These are phyloP conservation scores for Vespertilio murinus DNA, from an alignment of 2,797 vertebrate genomes.

Conservation along the genomic window DNA sequence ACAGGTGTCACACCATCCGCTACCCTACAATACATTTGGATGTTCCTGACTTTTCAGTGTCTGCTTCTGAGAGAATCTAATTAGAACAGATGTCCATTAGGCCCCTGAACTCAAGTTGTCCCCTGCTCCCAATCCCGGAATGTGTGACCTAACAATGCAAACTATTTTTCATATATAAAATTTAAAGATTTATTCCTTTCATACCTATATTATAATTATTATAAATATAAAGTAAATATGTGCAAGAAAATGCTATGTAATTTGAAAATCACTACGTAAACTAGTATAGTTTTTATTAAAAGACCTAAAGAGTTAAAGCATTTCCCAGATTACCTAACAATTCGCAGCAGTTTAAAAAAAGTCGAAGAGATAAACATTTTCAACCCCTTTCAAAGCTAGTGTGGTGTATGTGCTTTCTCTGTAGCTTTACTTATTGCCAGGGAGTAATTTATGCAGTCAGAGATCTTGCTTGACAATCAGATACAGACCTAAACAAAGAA, in stretches of 20 bases:
- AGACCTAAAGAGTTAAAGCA: constrained; percentile 3
- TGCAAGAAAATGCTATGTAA: not conserved
- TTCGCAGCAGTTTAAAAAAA: not conserved
- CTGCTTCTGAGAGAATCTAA: constrained; percentile 24
- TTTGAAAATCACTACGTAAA: constrained; percentile 6
- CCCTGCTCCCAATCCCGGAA: not conserved
- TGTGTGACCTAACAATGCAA: not conserved
- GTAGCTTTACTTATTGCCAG: constrained; percentile 40
- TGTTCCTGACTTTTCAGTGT: not conserved
- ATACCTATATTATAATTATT: not conserved
- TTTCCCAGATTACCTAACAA: constrained; percentile 39
- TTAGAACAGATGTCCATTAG: not conserved
- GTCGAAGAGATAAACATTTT: not conserved
- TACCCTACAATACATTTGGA: not conserved
- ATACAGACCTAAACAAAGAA: constrained; percentile 59
- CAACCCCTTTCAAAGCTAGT: constrained; percentile 24
- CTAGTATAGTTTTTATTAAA: not conserved
- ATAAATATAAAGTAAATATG: not conserved
- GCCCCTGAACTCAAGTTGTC: not conserved
- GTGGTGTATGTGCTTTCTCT: constrained; percentile 1
- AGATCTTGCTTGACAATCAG: constrained; percentile 48
- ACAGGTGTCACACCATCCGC: not conserved
- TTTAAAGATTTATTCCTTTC: constrained; percentile 33
- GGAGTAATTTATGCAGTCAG: constrained; percentile 54
- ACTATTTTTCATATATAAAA: not conserved